Conservation (phyloP, 1,140 invertebrate species). For the Bacillus rossius region DNA sequence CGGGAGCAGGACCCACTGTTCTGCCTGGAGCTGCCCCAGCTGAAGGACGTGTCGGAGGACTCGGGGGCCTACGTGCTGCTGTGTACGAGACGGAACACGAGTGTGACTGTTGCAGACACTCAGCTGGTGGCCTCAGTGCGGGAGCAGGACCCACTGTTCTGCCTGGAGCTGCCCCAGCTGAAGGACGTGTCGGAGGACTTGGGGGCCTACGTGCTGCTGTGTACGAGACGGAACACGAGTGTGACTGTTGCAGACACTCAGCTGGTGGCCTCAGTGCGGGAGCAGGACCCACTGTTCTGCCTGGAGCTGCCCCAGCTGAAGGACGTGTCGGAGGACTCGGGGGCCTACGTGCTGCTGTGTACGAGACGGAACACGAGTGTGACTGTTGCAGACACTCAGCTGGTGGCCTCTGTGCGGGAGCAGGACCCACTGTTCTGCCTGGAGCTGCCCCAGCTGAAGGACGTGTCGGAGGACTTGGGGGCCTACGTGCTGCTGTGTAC, state of each 20-base stretch:
- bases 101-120: slow-evolving; percentile 61
- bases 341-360: slow-evolving; percentile 71
- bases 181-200: slow-evolving; percentile 44
- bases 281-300: slow-evolving; percentile 67
- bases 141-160: slow-evolving; percentile 66
- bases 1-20: slow-evolving; percentile 66
- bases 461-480: slow-evolving; percentile 42
- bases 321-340: slow-evolving; percentile 43
- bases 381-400: slow-evolving; percentile 66
- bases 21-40: slow-evolving; percentile 64
- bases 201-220: slow-evolving; percentile 69
- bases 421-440: slow-evolving; percentile 69
- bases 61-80: slow-evolving; percentile 69
- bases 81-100: too few relatives aligned
- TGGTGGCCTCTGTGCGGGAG: slow-evolving; percentile 58
- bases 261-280: slow-evolving; percentile 57
- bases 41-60: slow-evolving; percentile 43
- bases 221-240: too few relatives aligned
- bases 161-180: slow-evolving; percentile 61
- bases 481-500: slow-evolving; percentile 71
- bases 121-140: slow-evolving; percentile 61
- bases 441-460: slow-evolving; percentile 55
- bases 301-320: slow-evolving; percentile 60
- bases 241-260: slow-evolving; percentile 68
- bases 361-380: too few relatives aligned